Percentiles rank a stretch among this genome's conserved stretches.
phyloP scores from a whole-genome alignment of 2,113 vertebrate species.

The Marcusenius ussheri region DNA sequence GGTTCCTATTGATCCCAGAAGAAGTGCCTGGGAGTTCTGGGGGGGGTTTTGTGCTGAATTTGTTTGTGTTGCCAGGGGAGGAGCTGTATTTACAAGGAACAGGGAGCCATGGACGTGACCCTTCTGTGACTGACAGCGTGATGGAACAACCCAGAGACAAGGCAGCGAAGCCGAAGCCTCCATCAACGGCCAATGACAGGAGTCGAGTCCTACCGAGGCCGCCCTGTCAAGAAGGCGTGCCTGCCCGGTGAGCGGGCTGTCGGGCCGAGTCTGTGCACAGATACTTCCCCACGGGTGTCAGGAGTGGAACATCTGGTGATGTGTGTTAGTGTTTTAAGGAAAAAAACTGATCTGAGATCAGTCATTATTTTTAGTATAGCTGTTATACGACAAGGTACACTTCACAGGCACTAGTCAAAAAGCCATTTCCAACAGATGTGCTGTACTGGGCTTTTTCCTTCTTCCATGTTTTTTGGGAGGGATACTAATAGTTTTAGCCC shows the following conservation, averaged over 20 bases:
- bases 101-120: neutral
- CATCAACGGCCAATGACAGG: neutral
- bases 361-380: neutral
- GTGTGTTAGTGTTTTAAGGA: neutral
- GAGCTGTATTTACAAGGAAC: neutral
- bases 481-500: constrained; percentile 29
- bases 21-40: neutral
- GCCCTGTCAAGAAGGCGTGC: neutral
- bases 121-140: neutral
- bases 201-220: neutral
- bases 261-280: neutral
- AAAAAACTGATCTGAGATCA: neutral
- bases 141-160: neutral
- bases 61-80: constrained; percentile 4
- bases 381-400: neutral
- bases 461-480: neutral
- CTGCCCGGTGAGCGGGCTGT: neutral
- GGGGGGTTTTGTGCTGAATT: neutral
- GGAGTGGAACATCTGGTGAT: neutral
- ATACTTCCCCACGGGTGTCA: neutral
- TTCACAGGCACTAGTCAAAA: neutral
- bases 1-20: neutral
- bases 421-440: neutral
- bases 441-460: neutral
- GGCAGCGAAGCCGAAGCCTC: neutral